These are phyloP conservation scores for Ichneumoninae sp. DNA, from an alignment of 2,888 invertebrate genomes.

Conservation along the genomic window DNA sequence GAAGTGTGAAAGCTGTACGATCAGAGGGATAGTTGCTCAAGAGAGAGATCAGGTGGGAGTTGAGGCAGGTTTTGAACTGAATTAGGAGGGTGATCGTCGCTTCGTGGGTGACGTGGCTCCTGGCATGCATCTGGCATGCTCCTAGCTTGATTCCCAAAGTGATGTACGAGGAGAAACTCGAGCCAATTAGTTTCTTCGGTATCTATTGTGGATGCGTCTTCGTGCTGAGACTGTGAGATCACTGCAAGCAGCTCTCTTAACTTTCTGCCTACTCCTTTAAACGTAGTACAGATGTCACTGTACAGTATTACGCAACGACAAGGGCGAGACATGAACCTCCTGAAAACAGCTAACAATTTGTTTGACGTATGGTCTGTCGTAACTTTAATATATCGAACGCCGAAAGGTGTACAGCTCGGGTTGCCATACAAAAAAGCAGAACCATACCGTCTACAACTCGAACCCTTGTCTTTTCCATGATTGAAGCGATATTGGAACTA, in stretches of 20 bases:
- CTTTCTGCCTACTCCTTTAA: not conserved
- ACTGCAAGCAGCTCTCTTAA: not conserved
- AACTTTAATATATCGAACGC: not conserved
- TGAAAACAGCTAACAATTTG: not conserved
- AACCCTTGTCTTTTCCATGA: not conserved
- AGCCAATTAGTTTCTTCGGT: not conserved
- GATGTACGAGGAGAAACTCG: not conserved
- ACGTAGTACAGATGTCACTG: not conserved
- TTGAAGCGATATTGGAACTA: not conserved
- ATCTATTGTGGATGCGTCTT: not conserved
- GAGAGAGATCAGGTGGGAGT: not conserved
- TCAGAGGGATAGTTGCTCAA: not conserved
- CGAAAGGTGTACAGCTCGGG: not conserved
- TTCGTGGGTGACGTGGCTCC: not conserved
- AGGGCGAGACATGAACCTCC: not conserved
- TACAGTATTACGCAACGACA: not conserved
- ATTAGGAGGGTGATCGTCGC: not conserved
- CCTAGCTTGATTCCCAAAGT: not conserved
- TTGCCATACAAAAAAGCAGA: not conserved
- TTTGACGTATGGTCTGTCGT: not conserved
- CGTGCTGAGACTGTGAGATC: not conserved
- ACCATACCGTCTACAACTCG: not conserved
- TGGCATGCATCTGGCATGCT: not conserved
- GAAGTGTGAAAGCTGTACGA: not conserved
- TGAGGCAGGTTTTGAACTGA: not conserved